Percentiles rank a stretch among this genome's conserved stretches.
These are phyloP conservation scores for Glossophaga mutica DNA, from an alignment of 2,797 vertebrate genomes.

Conservation along the genomic window DNA sequence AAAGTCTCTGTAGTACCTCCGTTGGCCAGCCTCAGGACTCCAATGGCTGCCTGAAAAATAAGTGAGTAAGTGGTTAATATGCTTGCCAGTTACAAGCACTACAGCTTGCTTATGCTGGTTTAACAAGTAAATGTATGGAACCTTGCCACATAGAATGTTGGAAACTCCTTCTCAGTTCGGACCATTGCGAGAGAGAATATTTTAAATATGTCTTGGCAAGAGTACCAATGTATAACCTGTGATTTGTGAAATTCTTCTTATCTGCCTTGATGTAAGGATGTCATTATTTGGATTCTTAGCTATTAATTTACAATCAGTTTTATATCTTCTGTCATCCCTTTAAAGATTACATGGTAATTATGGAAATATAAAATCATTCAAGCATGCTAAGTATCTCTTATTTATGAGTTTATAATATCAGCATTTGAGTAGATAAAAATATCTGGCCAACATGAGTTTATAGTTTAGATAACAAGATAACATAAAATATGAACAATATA, in stretches of 20 bases:
- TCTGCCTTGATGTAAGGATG: neutral
- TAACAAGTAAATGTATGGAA: neutral
- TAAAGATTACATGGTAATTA: neutral
- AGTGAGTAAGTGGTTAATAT: neutral
- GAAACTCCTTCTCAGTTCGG: neutral
- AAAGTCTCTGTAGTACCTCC: constrained; percentile 16
- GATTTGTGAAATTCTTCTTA: neutral
- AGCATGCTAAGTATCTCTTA: neutral
- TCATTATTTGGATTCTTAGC: neutral
- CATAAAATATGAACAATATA: neutral
- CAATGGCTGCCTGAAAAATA: neutral
- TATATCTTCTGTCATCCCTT: neutral
- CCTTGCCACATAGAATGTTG: neutral
- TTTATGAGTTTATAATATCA: neutral
- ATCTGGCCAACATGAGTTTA: neutral
- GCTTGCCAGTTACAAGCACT: neutral
- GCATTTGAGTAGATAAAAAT: neutral
- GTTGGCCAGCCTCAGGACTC: neutral
- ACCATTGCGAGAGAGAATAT: neutral
- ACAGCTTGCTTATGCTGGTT: constrained; percentile 7
- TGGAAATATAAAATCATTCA: neutral
- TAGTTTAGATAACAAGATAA: neutral
- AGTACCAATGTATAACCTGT: neutral
- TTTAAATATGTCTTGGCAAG: neutral
- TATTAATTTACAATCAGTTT: constrained; percentile 2